Evolutionary conservation across 2,113 vertebrate genomes (phyloP).

Genomic region (Puntigrus tetrazona): DNA sequence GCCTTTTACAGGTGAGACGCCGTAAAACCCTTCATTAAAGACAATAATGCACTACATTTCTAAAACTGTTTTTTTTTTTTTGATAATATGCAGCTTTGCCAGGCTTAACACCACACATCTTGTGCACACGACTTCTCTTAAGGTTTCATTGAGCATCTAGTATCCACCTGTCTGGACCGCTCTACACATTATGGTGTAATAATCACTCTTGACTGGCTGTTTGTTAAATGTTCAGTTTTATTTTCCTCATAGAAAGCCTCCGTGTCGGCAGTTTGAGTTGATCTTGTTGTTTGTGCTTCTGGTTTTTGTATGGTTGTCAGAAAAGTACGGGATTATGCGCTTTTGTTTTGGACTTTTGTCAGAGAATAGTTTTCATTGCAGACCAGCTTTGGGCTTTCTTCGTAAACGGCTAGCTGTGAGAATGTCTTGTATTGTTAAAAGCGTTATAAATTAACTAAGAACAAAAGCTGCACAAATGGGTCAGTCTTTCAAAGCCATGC

Average conservation of each 20-base stretch:
- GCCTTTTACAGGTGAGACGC: constrained; percentile 94
- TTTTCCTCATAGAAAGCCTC: not conserved
- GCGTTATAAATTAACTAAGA: not conserved
- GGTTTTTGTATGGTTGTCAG: not conserved
- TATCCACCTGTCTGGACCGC: not conserved
- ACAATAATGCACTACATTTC: not conserved
- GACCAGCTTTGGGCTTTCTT: not conserved
- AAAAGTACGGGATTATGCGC: constrained; percentile 12
- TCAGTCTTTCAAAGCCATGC: not conserved
- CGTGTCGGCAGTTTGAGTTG: constrained; percentile 33
- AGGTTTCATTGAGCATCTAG: no score
- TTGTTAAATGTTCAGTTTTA: not conserved
- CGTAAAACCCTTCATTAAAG: not conserved
- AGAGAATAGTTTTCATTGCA: not conserved
- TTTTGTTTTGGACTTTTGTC: constrained; percentile 18
- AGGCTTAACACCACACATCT: not conserved
- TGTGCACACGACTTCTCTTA: not conserved
- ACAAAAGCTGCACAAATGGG: not conserved
- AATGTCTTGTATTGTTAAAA: not conserved
- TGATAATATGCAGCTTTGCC: not conserved
- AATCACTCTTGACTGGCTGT: not conserved
- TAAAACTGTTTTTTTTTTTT: not conserved
- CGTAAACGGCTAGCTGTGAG: not conserved
- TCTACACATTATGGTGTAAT: not conserved
- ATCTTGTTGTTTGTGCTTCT: constrained; percentile 10